phyloP scores from a whole-genome alignment of 2,888 invertebrate species.

The Thumatha senex region DNA sequence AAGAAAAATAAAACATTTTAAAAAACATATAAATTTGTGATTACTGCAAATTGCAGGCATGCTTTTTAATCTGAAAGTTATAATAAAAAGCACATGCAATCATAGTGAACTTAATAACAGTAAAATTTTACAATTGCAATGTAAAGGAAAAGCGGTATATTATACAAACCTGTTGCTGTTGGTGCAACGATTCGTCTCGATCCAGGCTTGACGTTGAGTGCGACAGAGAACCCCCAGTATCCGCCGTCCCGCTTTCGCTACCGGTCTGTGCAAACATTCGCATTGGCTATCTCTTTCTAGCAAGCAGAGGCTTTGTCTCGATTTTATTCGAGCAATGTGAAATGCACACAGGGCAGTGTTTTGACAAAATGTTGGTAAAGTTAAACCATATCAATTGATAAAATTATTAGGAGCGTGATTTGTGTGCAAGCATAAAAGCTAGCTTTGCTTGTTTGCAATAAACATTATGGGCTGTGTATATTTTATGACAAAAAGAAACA shows the following conservation, averaged over 20 bases:
- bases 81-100: not conserved
- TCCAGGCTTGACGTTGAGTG: constrained; percentile 95
- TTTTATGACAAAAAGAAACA: not conserved
- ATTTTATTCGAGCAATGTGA: constrained; percentile 13
- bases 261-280: constrained; percentile 71
- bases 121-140: not conserved
- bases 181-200: constrained; percentile 88
- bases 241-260: constrained; percentile 83
- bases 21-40: not conserved
- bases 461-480: not conserved
- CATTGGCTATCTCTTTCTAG: constrained; percentile 52
- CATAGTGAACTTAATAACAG: not conserved
- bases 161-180: constrained; percentile 79
- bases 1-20: not conserved
- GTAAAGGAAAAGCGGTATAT: not conserved
- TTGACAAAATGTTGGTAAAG: constrained; percentile 1
- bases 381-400: not conserved
- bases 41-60: constrained; percentile 1
- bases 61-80: not conserved
- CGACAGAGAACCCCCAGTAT: constrained; percentile 86
- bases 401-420: constrained; percentile 15
- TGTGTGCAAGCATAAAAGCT: constrained; percentile 3
- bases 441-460: not conserved
- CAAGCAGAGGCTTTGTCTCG: constrained; percentile 41
- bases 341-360: constrained; percentile 20